Evolutionary conservation across 2,113 vertebrate species (phyloP).

Genomic region (Thinocorus orbignyianus): DNA sequence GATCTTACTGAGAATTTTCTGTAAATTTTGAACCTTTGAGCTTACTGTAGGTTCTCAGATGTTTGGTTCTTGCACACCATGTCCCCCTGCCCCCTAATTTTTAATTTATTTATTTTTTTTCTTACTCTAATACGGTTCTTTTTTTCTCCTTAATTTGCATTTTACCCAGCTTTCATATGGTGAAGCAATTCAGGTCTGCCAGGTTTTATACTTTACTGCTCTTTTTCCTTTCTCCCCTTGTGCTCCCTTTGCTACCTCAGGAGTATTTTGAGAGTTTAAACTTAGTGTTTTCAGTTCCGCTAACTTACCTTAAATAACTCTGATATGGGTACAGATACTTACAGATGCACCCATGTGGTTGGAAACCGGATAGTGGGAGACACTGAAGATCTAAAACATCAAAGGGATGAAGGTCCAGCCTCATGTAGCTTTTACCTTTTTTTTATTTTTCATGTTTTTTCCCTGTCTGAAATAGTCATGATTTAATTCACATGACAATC

Average conservation of each 20-base stretch:
- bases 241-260: background rate
- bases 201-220: background rate
- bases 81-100: rapidly evolving
- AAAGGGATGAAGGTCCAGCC: background rate
- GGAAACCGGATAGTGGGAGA: background rate
- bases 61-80: background rate
- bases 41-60: background rate
- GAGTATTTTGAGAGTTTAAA: background rate
- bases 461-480: background rate
- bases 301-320: background rate
- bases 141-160: background rate
- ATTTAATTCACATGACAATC: background rate
- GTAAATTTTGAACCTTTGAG: background rate
- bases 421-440: background rate
- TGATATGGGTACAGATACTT: rapidly evolving
- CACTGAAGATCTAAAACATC: background rate
- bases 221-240: background rate
- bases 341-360: background rate
- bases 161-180: background rate
- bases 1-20: background rate
- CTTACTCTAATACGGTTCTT: background rate
- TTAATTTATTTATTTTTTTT: background rate
- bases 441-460: background rate
- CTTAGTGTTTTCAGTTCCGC: background rate
- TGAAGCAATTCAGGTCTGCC: background rate